A percentile compares a stretch with the other conserved stretches of the same genome.
Conservation (phyloP, 2,113 vertebrate genomes). For the Notothenia rossii region DNA sequence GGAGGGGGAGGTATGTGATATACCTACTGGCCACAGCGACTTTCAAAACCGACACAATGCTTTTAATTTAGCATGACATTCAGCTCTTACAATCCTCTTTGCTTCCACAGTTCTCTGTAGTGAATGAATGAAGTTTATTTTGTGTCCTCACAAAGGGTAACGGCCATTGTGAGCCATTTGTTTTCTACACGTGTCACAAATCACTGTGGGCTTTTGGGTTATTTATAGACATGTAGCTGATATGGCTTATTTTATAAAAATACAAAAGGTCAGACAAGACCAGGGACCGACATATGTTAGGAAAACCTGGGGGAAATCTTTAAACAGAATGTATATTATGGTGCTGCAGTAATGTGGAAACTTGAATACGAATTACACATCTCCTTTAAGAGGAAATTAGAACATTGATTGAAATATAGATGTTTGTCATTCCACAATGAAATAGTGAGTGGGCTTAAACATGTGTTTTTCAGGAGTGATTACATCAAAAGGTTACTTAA, state of each 20-base stretch:
- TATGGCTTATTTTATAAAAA: constrained; percentile 28
- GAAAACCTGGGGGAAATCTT: neutral
- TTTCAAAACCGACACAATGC: constrained; percentile 43
- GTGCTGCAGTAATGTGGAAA: neutral
- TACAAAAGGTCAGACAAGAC: constrained; percentile 39
- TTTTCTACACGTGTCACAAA: constrained; percentile 25
- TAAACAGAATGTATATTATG: neutral
- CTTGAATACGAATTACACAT: too few relatives aligned
- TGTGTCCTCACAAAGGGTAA: constrained; percentile 8
- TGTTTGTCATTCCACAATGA: neutral
- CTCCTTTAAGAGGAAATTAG: neutral
- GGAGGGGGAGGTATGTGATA: constrained; percentile 61
- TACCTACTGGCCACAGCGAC: constrained; percentile 50
- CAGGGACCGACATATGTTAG: neutral
- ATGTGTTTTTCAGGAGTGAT: neutral
- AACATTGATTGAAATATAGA: neutral
- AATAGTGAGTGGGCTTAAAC: neutral
- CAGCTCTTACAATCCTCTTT: constrained; percentile 14
- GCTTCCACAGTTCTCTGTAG: constrained; percentile 11
- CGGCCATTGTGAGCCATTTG: neutral
- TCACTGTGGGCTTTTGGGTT: constrained; percentile 42
- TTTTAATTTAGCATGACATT: constrained; percentile 28
- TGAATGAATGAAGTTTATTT: constrained; percentile 5
- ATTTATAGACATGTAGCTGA: constrained; percentile 58
- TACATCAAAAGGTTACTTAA: neutral